Percentiles rank a stretch among this genome's conserved stretches.
Evolutionary conservation across 2,113 vertebrate species (phyloP).

Genomic region (Octodon degus): DNA sequence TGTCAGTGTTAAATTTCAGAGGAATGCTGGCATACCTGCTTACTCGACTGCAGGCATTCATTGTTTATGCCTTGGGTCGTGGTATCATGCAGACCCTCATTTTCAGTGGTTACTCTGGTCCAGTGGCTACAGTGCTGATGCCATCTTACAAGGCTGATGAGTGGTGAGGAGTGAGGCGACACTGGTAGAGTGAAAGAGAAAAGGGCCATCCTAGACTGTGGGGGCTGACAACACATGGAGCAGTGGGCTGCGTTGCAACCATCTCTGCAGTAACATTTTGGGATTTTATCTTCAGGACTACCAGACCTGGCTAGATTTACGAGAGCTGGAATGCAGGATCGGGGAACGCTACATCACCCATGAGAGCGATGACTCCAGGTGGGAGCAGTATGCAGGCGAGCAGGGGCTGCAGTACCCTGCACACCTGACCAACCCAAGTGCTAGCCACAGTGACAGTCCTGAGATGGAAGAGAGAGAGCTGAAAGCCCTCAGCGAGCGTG

Average conservation of each 20-base stretch:
- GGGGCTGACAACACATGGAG: not conserved
- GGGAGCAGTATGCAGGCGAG: slow-evolving; percentile 94
- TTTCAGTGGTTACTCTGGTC: not conserved
- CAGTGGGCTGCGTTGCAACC: not conserved
- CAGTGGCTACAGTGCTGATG: not conserved
- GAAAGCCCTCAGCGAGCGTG: slow-evolving; percentile 95
- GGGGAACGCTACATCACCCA: slow-evolving; percentile 98
- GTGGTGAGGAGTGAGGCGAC: no score
- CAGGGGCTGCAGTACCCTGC: slow-evolving; percentile 92
- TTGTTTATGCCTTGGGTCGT: not conserved
- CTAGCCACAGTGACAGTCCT: slow-evolving; percentile 83
- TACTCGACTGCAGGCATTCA: not conserved
- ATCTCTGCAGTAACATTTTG: slow-evolving; percentile 42
- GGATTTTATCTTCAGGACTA: slow-evolving; percentile 91
- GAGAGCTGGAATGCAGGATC: slow-evolving; percentile 94
- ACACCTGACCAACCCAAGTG: slow-evolving; percentile 87
- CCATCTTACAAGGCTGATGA: not conserved
- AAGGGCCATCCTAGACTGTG: not conserved
- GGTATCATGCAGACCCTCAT: not conserved
- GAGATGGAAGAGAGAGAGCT: slow-evolving; percentile 92
- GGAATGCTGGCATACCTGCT: not conserved
- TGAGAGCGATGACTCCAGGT: slow-evolving; percentile 96
- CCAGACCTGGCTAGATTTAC: slow-evolving; percentile 97
- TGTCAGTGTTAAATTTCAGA: slow-evolving; percentile 20
- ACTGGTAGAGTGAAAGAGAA: not conserved